Percentiles rank a stretch among this genome's conserved stretches.
phyloP scores from a whole-genome alignment of 2,113 vertebrate genomes.

The Pseudopodoces humilis region DNA sequence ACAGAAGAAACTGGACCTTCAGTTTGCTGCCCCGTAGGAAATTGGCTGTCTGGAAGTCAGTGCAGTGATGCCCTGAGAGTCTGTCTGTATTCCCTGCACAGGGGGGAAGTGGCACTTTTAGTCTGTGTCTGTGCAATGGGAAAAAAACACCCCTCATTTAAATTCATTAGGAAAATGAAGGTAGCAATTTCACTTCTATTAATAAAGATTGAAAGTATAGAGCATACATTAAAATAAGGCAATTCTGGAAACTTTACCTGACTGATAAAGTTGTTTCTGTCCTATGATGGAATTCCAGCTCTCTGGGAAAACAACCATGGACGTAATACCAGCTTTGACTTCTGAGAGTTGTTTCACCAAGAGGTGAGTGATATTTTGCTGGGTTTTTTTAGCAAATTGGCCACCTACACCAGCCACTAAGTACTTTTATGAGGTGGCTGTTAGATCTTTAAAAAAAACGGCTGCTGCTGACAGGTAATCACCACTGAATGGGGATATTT shows the following conservation, averaged over 20 bases:
- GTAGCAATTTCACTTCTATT: background rate
- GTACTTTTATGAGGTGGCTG: background rate
- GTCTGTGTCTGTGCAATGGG: background rate
- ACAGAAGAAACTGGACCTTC: constrained; percentile 84
- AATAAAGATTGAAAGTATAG: background rate
- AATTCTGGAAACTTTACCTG: background rate
- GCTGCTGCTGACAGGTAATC: background rate
- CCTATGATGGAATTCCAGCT: background rate
- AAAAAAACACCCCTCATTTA: background rate
- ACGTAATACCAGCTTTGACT: background rate
- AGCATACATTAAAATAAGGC: background rate
- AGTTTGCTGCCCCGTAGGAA: constrained; percentile 68
- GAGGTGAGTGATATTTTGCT: background rate
- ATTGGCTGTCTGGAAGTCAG: constrained; percentile 73
- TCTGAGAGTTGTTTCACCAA: background rate
- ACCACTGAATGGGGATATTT: background rate
- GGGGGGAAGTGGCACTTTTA: background rate
- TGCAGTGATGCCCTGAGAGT: constrained; percentile 18
- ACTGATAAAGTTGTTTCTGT: background rate
- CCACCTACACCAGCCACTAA: background rate
- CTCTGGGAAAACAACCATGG: background rate
- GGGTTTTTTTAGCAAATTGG: rapidly evolving
- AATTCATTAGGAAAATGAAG: background rate
- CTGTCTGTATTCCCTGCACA: background rate
- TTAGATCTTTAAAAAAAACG: background rate